Evolutionary conservation across 2,797 vertebrate species (phyloP).

Genomic region (Cirrhinus molitorella): DNA sequence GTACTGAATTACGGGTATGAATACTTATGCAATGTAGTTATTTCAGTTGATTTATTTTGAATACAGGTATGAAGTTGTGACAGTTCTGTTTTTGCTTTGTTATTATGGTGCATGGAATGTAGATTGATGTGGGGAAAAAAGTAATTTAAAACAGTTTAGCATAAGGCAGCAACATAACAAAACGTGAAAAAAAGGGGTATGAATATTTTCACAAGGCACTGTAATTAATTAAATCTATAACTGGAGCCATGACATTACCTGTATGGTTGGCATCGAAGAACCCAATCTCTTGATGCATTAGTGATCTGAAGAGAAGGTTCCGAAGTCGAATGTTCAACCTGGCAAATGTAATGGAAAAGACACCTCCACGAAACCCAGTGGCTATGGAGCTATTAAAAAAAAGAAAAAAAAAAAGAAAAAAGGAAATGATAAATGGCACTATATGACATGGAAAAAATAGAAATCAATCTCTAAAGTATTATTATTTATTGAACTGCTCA

Average conservation of each 20-base stretch:
- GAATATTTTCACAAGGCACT: too few species aligned
- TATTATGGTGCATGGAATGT: too few species aligned
- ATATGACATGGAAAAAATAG: background rate
- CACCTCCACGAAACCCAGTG: slow-evolving; percentile 89
- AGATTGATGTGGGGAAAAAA: too few species aligned
- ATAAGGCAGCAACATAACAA: too few species aligned
- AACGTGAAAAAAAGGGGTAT: too few species aligned
- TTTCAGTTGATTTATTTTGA: too few species aligned
- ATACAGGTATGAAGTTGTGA: too few species aligned
- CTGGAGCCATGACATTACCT: slow-evolving; percentile 74
- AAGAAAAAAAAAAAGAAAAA: slow-evolving; percentile 66
- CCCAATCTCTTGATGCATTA: slow-evolving; percentile 92
- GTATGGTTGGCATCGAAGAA: slow-evolving; percentile 97
- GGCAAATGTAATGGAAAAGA: slow-evolving; percentile 91
- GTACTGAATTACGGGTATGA: too few species aligned
- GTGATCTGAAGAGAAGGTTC: slow-evolving; percentile 89
- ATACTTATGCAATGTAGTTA: too few species aligned
- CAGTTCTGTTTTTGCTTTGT: too few species aligned
- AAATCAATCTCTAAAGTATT: background rate
- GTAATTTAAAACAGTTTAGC: too few species aligned
- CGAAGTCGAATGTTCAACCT: slow-evolving; percentile 92
- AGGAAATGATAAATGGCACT: background rate
- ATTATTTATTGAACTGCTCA: slow-evolving; percentile 61
- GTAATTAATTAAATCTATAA: background rate
- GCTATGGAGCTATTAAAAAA: slow-evolving; percentile 86